A percentile compares a stretch with the other conserved stretches of the same genome.
Evolutionary conservation across 2,888 invertebrate genomes (phyloP).

Genomic region (Diogma glabrata): DNA sequence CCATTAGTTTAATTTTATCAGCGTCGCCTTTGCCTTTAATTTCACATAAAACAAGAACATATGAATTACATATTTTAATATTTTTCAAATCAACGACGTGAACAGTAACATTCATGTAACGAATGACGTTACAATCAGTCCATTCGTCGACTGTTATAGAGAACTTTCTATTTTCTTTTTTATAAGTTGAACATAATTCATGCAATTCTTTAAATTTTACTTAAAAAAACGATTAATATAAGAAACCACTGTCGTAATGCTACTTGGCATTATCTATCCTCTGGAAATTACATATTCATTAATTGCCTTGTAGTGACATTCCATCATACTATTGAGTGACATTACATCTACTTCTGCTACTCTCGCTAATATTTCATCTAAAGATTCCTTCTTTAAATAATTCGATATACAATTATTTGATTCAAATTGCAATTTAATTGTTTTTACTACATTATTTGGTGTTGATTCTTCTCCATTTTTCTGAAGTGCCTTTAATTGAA

Average conservation of each 20-base stretch:
- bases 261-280: background rate
- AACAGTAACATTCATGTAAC: conserved; percentile 2
- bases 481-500: background rate
- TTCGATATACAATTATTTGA: background rate
- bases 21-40: conserved; percentile 2
- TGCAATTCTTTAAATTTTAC: background rate
- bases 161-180: background rate
- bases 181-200: background rate
- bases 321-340: background rate
- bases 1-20: conserved; percentile 4
- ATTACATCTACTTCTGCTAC: background rate
- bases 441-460: background rate
- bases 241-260: background rate
- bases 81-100: background rate
- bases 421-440: background rate
- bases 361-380: background rate
- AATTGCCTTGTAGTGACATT: background rate
- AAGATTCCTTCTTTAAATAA: background rate
- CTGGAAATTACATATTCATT: background rate
- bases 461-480: background rate
- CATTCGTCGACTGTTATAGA: conserved; percentile 4
- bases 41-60: conserved; percentile 2
- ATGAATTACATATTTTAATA: background rate
- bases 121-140: background rate
- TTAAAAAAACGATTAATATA: background rate